Evolutionary conservation across 2,888 invertebrate genomes (phyloP), one percentile per base, ranked within the genome.

Genomic region (Microctonus hyperodae): DNA sequence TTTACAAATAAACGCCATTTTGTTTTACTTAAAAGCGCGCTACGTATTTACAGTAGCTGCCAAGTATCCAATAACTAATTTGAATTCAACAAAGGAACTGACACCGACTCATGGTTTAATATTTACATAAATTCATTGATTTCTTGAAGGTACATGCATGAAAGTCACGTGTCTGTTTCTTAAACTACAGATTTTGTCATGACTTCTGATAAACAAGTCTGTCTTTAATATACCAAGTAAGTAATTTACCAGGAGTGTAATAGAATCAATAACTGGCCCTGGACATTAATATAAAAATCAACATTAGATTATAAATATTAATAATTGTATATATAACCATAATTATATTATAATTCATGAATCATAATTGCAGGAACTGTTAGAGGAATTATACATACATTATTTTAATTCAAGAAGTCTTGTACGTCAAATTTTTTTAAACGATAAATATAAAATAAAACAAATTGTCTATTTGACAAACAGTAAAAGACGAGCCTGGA

Each of bases 1-100:
- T 64, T 60, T 56, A n/a, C 55, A 50, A 11, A 56, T 11, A 37
- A 64, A 48, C 64, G 67, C 67, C 67, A 68, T 64, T 48, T 64
- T 68, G 48, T 50, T 0, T 31, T 53, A 1, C 55, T 48, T n/a
- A n/a, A n/a, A n/a, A 48, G 23, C 48, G 28, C 33, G 20, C 57
- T 44, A 20, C 16, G 16, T 25, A n/a, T n/a, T 31, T 11, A 20
- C 60, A 22, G n/a, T n/a, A n/a, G n/a, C n/a, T n/a, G n/a, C n/a
- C n/a, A n/a, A n/a, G n/a, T 31, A 37, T n/a, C 22, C 23, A 50
- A n/a, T n/a, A n/a, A n/a, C n/a, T n/a, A n/a, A n/a, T 25, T 25
- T 7, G 16, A 48, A 22, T 35, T 33, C 11, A 50, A 35, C 11
- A 22, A 10, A 50, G 10, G 50, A 28, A 51, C 48, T 13, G 23